These are phyloP conservation scores for Eurystomus glaucurus DNA, from an alignment of 2,797 vertebrate genomes.

Conservation along the genomic window DNA sequence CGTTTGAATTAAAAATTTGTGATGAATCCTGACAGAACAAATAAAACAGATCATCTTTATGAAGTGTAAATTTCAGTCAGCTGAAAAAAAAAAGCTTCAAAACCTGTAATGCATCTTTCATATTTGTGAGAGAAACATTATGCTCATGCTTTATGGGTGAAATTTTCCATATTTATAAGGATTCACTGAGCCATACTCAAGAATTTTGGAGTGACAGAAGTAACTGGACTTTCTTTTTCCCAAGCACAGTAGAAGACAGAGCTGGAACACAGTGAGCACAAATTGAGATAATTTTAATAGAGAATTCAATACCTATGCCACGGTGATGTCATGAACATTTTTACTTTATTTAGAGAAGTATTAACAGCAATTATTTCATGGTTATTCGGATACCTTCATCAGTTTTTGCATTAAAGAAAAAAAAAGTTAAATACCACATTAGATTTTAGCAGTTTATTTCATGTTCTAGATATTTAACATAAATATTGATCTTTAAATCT, in stretches of 20 bases:
- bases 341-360: background rate
- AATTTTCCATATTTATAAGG: constrained; percentile 16
- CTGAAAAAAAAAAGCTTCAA: constrained; percentile 1
- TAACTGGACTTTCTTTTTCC: background rate
- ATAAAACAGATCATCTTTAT: background rate
- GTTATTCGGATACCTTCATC: background rate
- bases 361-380: background rate
- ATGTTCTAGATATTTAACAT: background rate
- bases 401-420: background rate
- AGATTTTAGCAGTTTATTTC: background rate
- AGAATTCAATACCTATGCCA: background rate
- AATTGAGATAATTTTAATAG: background rate
- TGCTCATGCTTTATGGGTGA: background rate
- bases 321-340: background rate
- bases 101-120: background rate
- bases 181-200: background rate
- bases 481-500: background rate
- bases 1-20: constrained; percentile 1
- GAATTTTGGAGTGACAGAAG: background rate
- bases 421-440: background rate
- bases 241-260: background rate
- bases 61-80: background rate
- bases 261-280: background rate
- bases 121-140: background rate
- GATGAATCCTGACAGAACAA: constrained; percentile 37